Percentiles rank a stretch among this genome's conserved stretches.
Conservation (phyloP, 2,797 vertebrate genomes). For the Poeciliopsis gracilis region DNA sequence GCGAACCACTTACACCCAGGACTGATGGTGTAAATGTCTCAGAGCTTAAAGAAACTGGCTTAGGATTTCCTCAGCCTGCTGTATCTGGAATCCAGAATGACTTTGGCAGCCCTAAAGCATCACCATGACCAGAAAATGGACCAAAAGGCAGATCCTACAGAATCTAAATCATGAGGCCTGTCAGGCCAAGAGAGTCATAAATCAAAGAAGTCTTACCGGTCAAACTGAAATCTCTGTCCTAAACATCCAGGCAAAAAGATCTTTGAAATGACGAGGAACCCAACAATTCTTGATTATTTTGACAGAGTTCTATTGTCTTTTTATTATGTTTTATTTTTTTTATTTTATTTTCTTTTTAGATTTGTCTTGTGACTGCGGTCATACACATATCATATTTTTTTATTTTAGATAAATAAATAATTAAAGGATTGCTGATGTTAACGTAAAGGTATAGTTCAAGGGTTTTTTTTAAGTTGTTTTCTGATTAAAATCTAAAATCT, state of each 20-base stretch:
- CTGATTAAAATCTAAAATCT: neutral
- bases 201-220: conserved; percentile 3
- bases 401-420: neutral
- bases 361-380: neutral
- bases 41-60: conserved; percentile 13
- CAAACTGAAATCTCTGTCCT: neutral
- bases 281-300: neutral
- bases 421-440: neutral
- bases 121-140: conserved; percentile 25
- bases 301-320: neutral
- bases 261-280: neutral
- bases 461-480: neutral
- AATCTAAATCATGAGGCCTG: conserved; percentile 22
- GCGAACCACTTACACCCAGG: conserved; percentile 31
- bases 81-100: conserved; percentile 26
- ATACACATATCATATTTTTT: neutral
- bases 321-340: neutral
- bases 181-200: conserved; percentile 15
- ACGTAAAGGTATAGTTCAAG: neutral
- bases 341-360: neutral
- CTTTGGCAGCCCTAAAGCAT: conserved; percentile 19
- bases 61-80: conserved; percentile 18
- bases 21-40: conserved; percentile 26
- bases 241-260: neutral
- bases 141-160: conserved; percentile 20